These are phyloP conservation scores for Diorhabda carinulata DNA, from an alignment of 1,140 invertebrate genomes.

Conservation along the genomic window DNA sequence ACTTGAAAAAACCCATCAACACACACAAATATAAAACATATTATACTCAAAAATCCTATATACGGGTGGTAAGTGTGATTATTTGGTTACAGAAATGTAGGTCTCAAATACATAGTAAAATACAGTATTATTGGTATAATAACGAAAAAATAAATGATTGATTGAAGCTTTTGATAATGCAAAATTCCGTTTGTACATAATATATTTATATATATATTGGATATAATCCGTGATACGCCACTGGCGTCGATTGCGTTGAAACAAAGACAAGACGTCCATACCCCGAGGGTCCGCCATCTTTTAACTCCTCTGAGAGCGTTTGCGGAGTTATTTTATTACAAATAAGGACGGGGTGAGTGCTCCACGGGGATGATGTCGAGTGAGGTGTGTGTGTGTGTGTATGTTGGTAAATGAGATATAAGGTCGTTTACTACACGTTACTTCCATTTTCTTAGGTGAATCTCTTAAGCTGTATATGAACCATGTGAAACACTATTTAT, in stretches of 20 bases:
- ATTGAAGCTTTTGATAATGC: background rate
- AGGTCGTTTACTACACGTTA: conserved; percentile 32
- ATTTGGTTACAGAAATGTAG: too few species aligned
- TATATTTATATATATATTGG: too few species aligned
- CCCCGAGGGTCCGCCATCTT: conserved; percentile 41
- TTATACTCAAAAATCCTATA: background rate
- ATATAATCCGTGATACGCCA: background rate
- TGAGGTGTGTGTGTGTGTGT: conserved; percentile 37
- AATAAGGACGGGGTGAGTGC: conserved; percentile 46
- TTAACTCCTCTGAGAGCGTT: conserved; percentile 44
- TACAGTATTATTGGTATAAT: background rate
- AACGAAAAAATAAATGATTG: background rate
- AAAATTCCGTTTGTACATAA: background rate
- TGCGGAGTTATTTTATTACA: conserved; percentile 49
- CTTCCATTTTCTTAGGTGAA: conserved; percentile 19
- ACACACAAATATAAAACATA: background rate
- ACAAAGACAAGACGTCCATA: conserved; percentile 31
- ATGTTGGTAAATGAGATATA: conserved; percentile 41
- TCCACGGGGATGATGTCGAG: conserved; percentile 41
- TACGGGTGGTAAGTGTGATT: background rate
- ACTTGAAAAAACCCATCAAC: background rate
- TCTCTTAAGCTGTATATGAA: conserved; percentile 1
- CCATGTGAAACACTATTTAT: background rate
- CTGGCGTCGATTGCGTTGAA: conserved; percentile 20
- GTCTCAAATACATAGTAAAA: too few species aligned